These are phyloP conservation scores for Nansenia antarctica DNA, from an alignment of 2,113 vertebrate species.

Conservation along the genomic window DNA sequence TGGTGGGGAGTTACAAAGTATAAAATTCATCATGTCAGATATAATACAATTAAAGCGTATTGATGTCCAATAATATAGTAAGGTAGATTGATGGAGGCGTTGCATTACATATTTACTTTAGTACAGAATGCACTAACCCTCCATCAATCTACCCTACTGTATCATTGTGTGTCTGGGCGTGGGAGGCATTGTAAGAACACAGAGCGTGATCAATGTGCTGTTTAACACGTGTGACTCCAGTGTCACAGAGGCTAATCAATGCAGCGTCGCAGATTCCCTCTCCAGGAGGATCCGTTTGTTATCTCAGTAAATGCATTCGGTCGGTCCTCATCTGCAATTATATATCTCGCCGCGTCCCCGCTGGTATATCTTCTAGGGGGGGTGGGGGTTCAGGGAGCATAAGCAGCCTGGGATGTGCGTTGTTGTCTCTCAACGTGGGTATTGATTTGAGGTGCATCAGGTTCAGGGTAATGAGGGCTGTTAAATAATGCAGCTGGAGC, in stretches of 20 bases:
- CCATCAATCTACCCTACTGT: neutral
- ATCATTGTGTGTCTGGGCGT: neutral
- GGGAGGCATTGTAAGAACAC: neutral
- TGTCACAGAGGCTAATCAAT: constrained; percentile 39
- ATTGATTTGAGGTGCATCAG: constrained; percentile 58
- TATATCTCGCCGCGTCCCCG: constrained; percentile 28
- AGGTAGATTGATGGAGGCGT: neutral
- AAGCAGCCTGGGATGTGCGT: constrained; percentile 28
- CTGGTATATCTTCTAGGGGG: constrained; percentile 4
- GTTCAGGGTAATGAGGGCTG: constrained; percentile 66
- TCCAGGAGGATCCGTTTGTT: constrained; percentile 34
- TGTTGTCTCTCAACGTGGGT: constrained; percentile 31
- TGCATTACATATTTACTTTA: neutral
- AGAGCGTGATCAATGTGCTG: constrained; percentile 24
- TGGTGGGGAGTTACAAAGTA: no score
- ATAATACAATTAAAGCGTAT: neutral
- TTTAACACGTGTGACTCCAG: constrained; percentile 41
- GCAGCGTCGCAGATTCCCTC: constrained; percentile 32
- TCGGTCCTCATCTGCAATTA: constrained; percentile 28
- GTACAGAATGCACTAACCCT: no score
- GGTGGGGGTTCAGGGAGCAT: neutral
- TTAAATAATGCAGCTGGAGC: constrained; percentile 71
- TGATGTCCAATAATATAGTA: neutral
- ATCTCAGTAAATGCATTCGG: constrained; percentile 41
- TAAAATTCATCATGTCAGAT: neutral